Base-by-base conservation (phyloP, 2,888 invertebrate species). In the Punctoribates punctum region DNA sequence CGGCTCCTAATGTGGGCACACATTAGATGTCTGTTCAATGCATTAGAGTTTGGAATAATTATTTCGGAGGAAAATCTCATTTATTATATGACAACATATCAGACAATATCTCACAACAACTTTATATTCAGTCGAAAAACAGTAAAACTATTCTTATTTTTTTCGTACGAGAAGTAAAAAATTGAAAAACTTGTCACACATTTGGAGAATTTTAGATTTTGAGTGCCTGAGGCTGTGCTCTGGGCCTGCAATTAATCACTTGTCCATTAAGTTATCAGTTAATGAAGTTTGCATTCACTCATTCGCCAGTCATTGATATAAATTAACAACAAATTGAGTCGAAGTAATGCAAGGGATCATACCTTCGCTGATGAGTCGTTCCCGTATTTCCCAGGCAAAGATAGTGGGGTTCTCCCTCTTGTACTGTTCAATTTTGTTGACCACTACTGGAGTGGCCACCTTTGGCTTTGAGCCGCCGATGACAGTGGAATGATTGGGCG, bases 351-450 rank as follows among this genome's bases (percentile, higher is more conserved):
- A n/a, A 34, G 34, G 4, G 23, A 67, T 17, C 38, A 54, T 88
- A 96, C 96, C 95, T 91, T 97, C 96, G 79, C 93, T 92, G 83
- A 97, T 94, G 79, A 97, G 90, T 84, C 95, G 88, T 86, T 98
- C 97, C 77, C 97, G 88, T 81, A 97, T 97, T 88, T 98, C 97
- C 97, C 97, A 98, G 70, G 97, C 97, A 85, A 97, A 98, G 83
- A 97, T 96, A 78, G 97, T 97, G 4, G 97, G 96, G 85, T 97
- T 97, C 85, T 97, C 96, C 81, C 95, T 86, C 87, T 97, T 97
- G 88, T 97, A 96, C 85, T 96, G 94, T 85, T 97, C 97, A 83
- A 97, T 97, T 87, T 96, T 97, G 79, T 94, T 92, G 78, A 97
- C 96, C 74, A 97, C 97, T 17, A 93, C 91, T 27, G 97, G 97